Conservation (phyloP, 2,888 invertebrate genomes). For the Strigamia crassipes region DNA sequence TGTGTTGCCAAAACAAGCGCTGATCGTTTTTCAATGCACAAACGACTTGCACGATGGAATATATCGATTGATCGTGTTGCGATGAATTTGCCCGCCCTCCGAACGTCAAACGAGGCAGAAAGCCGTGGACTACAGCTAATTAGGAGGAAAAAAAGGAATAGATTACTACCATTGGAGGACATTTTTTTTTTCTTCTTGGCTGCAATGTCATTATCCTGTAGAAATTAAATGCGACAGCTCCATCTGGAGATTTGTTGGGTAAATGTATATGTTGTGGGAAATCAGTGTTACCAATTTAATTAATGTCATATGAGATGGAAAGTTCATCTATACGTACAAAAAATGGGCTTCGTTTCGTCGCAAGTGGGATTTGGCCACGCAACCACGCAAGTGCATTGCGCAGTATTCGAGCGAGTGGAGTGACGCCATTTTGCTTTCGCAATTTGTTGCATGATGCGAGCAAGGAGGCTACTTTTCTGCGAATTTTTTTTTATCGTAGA, state of each 20-base stretch:
- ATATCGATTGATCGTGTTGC: conserved; percentile 35
- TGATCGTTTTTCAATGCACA: conserved; percentile 40
- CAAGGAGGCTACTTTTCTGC: too few relatives aligned
- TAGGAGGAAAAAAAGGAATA: conserved; percentile 7
- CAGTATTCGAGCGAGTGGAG: too few relatives aligned
- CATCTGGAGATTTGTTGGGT: background rate
- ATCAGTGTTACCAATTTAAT: background rate
- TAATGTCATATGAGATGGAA: background rate
- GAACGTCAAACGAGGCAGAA: conserved; percentile 37
- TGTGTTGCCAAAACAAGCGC: conserved; percentile 37
- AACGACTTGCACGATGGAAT: conserved; percentile 18
- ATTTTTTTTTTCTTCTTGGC: background rate
- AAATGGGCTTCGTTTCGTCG: background rate
- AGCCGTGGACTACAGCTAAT: background rate
- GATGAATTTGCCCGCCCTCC: conserved; percentile 26
- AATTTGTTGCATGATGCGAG: too few relatives aligned
- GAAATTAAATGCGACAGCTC: conserved; percentile 26
- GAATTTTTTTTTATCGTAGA: too few relatives aligned
- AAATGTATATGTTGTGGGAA: conserved; percentile 20
- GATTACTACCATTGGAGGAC: background rate
- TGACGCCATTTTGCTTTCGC: too few relatives aligned
- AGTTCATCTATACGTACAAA: background rate
- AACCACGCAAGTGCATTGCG: too few relatives aligned
- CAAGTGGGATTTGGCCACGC: too few relatives aligned
- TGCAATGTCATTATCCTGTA: background rate